These are phyloP conservation scores for Drosophila quinaria DNA, from an alignment of 2,888 invertebrate species.

Conservation along the genomic window DNA sequence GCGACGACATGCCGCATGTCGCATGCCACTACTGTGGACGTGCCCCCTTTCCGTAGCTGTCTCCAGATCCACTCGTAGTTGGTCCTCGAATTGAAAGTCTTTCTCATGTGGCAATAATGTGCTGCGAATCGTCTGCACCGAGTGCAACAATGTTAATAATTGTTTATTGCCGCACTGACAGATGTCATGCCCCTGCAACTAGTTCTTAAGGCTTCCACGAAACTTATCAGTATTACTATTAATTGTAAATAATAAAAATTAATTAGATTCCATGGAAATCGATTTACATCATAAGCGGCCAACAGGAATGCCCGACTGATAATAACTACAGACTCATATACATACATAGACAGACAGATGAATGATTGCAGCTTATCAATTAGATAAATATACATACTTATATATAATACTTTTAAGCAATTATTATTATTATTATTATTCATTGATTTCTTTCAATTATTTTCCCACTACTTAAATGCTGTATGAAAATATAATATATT, in stretches of 20 bases:
- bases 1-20: slow-evolving; percentile 53
- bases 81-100: slow-evolving; percentile 19
- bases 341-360: background rate
- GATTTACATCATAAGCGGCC: background rate
- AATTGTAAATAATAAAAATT: no score
- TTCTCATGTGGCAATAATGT: slow-evolving; percentile 72
- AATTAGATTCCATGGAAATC: background rate
- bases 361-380: background rate
- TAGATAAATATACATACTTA: background rate
- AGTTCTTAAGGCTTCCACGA: background rate
- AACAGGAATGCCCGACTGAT: background rate
- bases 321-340: background rate
- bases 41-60: background rate
- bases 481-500: background rate
- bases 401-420: no score
- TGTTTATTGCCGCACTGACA: slow-evolving; percentile 16
- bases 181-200: background rate
- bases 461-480: background rate
- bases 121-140: slow-evolving; percentile 59
- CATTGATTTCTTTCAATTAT: background rate
- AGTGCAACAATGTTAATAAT: slow-evolving; percentile 58
- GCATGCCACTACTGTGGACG: slow-evolving; percentile 12
- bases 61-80: slow-evolving; percentile 1
- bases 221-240: background rate
- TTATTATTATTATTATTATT: no score